Evolutionary conservation across 2,888 invertebrate genomes (phyloP), one percentile per base, ranked within the genome.

Genomic region (Protophormia terraenovae): DNA sequence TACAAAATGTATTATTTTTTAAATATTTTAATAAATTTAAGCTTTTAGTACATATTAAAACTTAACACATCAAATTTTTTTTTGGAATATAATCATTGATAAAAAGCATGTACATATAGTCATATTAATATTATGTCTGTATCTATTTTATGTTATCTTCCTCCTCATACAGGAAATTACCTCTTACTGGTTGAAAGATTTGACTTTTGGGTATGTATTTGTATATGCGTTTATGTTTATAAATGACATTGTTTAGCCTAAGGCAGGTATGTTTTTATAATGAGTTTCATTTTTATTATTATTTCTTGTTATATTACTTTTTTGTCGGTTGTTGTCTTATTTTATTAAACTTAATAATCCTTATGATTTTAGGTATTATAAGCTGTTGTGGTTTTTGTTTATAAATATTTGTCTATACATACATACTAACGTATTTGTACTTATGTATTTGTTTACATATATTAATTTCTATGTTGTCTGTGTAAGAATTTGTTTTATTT

Each of bases 181-280:
- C 47, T 75, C 55, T 71, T 55, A 16, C n/a, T 14, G 2, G 5
- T 27, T 64, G 10, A 24, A 53, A 4, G 1, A 12, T 53, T 5
- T 24, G 24, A 6, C 3, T 53, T 14, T n/a, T 24, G 24, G 14
- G 3, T 16, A 10, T 62, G 8, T 73, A 8, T 45, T 27, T 62
- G 7, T 58, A 16, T 62, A n/a, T 22, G 47, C 60, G 10, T 35
- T 47, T 50, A 35, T 62, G 60, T 35, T 35, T 75, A 58, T 32
- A 58, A 77, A 76, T 71, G 47, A 69, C 10, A 64, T 29, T 41
- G 55, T 72, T 12, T 6, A 50, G 75, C 79, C 84, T 80, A 16
- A 16, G 79, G 84, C 75, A 62, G 79, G 75, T 79, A 75, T 79
- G 83, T 79, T 64, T 71, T 27, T 64, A 47, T 71, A 79, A 75